Percentiles rank a stretch among this genome's conserved stretches.
Evolutionary conservation across 2,113 vertebrate genomes (phyloP).

Genomic region (Saguinus imperator): DNA sequence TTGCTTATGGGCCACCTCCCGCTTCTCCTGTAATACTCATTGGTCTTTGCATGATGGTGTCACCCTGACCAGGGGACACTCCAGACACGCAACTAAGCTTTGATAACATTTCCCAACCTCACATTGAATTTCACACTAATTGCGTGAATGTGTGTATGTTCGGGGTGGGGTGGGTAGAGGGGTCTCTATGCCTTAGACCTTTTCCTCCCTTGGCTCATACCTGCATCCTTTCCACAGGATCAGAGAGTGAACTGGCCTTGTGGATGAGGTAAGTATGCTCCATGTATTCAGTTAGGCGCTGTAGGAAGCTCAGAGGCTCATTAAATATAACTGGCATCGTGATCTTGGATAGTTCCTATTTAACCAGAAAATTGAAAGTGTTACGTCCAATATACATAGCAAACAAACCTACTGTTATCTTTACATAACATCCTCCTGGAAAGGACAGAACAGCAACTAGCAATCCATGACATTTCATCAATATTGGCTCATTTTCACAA

Average conservation of each 20-base stretch:
- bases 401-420: not conserved
- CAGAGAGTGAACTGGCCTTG: constrained; percentile 91
- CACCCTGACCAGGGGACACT: not conserved
- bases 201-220: constrained; percentile 77
- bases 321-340: constrained; percentile 99
- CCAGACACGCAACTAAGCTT: not conserved
- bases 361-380: constrained; percentile 12
- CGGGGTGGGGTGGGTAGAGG: not conserved
- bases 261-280: constrained; percentile 99
- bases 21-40: not conserved
- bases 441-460: not conserved
- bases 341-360: constrained; percentile 97
- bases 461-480: not conserved
- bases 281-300: constrained; percentile 97
- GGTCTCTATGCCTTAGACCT: not conserved
- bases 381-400: not conserved
- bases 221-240: constrained; percentile 95
- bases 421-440: not conserved
- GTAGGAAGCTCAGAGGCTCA: constrained; percentile 97
- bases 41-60: not conserved
- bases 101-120: not conserved
- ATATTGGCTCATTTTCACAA: not conserved
- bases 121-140: not conserved
- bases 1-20: not conserved
- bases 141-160: not conserved